Evolutionary conservation across 2,888 invertebrate genomes (phyloP).

Genomic region (Strigamia maritima): DNA sequence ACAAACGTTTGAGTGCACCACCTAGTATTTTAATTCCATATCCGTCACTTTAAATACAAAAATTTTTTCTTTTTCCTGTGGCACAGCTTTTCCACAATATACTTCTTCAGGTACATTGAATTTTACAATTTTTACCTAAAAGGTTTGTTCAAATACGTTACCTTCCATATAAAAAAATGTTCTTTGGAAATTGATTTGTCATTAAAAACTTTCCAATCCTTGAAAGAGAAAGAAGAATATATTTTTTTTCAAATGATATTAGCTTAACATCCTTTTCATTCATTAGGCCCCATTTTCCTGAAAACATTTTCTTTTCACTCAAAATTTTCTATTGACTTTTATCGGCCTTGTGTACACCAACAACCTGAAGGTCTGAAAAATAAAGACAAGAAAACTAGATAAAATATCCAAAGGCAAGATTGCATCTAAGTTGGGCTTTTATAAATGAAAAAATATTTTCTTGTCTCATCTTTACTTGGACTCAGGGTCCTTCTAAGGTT

Average conservation of each 20-base stretch:
- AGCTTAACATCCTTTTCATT: background rate
- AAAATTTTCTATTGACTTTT: slow-evolving; percentile 12
- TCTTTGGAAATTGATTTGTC: no score
- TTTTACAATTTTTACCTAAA: no score
- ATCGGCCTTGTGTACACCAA: background rate
- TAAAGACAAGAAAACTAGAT: background rate
- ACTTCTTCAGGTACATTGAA: no score
- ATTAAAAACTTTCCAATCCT: no score
- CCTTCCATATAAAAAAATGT: no score
- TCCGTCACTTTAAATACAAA: no score
- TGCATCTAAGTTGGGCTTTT: background rate
- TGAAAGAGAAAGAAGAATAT: no score
- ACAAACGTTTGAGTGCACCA: no score
- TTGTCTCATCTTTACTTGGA: background rate
- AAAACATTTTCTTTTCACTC: background rate
- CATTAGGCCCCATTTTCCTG: background rate
- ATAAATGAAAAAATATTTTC: slow-evolving; percentile 18
- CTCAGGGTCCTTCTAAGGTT: background rate
- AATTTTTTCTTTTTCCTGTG: no score
- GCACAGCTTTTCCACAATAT: no score
- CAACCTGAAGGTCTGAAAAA: background rate
- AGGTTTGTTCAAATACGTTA: no score
- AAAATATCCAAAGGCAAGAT: background rate
- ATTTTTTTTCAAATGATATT: background rate
- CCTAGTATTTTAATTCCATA: no score